Evolutionary conservation across 1,140 invertebrate species (phyloP), one percentile per base, ranked within the genome.

Genomic region (Anoplophora glabripennis): DNA sequence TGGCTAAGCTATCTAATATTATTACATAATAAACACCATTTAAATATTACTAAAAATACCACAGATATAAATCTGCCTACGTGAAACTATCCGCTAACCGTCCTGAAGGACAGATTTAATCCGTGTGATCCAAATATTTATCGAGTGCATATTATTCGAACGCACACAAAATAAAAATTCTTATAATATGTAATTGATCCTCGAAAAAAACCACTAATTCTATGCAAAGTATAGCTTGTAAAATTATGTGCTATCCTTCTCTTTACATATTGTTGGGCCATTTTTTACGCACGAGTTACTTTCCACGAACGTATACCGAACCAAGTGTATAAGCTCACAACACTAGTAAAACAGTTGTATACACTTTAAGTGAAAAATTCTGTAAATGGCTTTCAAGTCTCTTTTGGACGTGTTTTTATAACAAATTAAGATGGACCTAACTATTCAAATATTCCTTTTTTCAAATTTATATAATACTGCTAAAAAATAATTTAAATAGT

Each of bases 181-280:
- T 57, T 33, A 53, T 55, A 55, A 56, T 56, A 56, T 56, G 54
- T 45, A 56, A 49, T 63, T 61, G 58, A 60, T 59, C 77, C 75
- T 78, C 77, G 84, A 84, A 86, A 87, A 88, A 88, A 85, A 87
- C 83, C 86, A 89, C 86, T 88, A 89, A 86, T 87, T 89, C 85
- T 87, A 89, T 89, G 87, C 87, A 89, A 89, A 89, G 87, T 89
- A 89, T 89, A 89, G 87, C 82, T 87, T 86, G 84, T 88, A 86
- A 69, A 63, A 69, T 63, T 53, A 64, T 34, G 44, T 62, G 65
- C 65, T 59, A 67, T 69, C 61, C 62, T 63, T 67, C 67, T 64
- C 67, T 55, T 65, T 57, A 54, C 34, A 44, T 51, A 47, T 34
- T 37, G 21, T 34, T 21, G 56, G 35, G 45, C 35, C 48, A 58